Evolutionary conservation across 1,140 invertebrate species (phyloP), one percentile per base, ranked within the genome.

Genomic region (Protaetia brevitarsis): DNA sequence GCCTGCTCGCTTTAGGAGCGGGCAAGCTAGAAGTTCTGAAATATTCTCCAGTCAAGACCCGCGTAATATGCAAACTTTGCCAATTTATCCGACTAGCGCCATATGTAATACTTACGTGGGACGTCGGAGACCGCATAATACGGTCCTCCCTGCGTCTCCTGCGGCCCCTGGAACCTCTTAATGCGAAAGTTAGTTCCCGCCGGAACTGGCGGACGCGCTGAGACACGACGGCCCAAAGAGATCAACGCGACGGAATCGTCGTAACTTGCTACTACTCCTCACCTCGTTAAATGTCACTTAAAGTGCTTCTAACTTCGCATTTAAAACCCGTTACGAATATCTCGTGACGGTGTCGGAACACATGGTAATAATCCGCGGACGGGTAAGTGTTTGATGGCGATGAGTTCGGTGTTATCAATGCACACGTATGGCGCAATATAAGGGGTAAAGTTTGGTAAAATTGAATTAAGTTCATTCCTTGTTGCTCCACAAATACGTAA

Each of bases 261-360:
- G 16, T 19, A 51, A 51, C 41, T 51, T 19, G 41, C 41, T 51
- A 8, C 1, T 23, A 51, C 41, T 51, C 41, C 26, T 51, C 41
- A 51, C 41, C 41, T 51, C 41, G 26, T 51, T 51, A 51, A 51
- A 51, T 51, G 41, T 51, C 41, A 51, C 41, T 51, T 51, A 51
- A 51, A 51, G 41, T 19, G 16, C 19, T 23, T 23, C 10, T 51
- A 51, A 51, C 41, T 51, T 51, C 41, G 41, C 41, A 19, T 51
- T 51, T 51, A 51, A 26, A 51, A 23, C 41, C 26, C 41, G 41
- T 51, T 51, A 51, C 41, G 41, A 51, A 51, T 51, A 23, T 51
- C 41, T 34, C n/a, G n/a, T n/a, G n/a, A n/a, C n/a, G n/a, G n/a
- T n/a, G n/a, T n/a, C n/a, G n/a, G n/a, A n/a, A n/a, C n/a, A n/a